These are phyloP conservation scores for Micromesistius poutassou DNA, from an alignment of 2,797 vertebrate genomes.

Conservation along the genomic window DNA sequence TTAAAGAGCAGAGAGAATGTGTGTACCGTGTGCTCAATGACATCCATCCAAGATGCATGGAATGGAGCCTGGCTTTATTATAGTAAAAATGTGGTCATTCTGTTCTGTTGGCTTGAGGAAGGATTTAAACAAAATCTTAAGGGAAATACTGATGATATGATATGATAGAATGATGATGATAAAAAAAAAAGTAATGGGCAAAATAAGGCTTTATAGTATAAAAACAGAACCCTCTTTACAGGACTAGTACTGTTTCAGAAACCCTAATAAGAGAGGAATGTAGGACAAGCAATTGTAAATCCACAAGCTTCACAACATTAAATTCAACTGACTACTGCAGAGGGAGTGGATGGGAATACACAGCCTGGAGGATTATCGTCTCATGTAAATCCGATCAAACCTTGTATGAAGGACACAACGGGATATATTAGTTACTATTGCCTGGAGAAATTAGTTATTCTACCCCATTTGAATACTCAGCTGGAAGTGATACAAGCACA, in stretches of 20 bases:
- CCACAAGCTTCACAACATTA: not conserved
- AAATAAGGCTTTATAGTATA: not conserved
- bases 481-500: constrained; percentile 11
- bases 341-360: constrained; percentile 1
- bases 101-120: not conserved
- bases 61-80: not conserved
- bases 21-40: not conserved
- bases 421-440: constrained; percentile 7
- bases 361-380: not conserved
- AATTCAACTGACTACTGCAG: not conserved
- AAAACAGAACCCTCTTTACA: not conserved
- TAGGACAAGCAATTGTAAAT: not conserved
- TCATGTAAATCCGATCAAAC: not conserved
- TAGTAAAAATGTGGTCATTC: not conserved
- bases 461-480: constrained; percentile 9
- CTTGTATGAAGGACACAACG: constrained; percentile 4
- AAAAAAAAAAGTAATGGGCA: not conserved
- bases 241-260: not conserved
- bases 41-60: not conserved
- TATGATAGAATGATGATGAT: not conserved
- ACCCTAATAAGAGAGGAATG: not conserved
- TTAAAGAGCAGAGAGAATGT: not conserved
- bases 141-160: too few species aligned
- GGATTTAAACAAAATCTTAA: not conserved
- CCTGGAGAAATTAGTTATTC: constrained; percentile 5